phyloP scores from a whole-genome alignment of 2,113 vertebrate species.

The Rostratula benghalensis region DNA sequence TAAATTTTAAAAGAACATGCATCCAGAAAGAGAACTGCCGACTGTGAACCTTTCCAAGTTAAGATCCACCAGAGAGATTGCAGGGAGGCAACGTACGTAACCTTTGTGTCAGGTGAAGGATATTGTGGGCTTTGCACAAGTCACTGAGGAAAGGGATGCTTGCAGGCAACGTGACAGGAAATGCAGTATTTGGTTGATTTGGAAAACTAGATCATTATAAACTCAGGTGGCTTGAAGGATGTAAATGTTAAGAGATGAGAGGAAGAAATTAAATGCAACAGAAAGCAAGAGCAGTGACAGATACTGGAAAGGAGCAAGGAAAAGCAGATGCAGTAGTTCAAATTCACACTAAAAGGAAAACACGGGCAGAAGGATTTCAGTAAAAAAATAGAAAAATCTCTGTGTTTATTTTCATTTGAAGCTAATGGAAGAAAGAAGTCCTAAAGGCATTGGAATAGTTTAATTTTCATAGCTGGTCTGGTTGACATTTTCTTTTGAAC shows the following conservation, averaged over 20 bases:
- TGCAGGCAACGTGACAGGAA: background rate
- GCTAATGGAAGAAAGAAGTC: conserved; percentile 36
- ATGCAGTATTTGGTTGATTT: background rate
- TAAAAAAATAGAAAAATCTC: conserved; percentile 19
- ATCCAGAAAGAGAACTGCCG: background rate
- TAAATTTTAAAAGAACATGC: background rate
- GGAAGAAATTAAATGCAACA: background rate
- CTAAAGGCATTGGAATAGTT: conserved; percentile 47
- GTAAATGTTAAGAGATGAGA: background rate
- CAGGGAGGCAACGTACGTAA: rapidly evolving
- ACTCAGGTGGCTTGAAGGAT: background rate
- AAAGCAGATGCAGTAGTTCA: background rate
- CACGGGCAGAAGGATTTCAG: background rate
- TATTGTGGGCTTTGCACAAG: background rate
- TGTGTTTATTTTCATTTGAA: conserved; percentile 28
- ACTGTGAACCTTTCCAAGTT: background rate
- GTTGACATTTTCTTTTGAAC: conserved; percentile 63
- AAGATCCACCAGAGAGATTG: background rate
- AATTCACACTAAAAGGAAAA: background rate
- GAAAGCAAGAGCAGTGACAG: background rate
- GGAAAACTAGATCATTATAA: background rate
- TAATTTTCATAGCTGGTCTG: conserved; percentile 54
- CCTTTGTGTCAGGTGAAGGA: background rate
- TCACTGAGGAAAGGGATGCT: background rate
- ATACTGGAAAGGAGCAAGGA: background rate